Percentiles rank a stretch among this genome's conserved stretches.
phyloP scores from a whole-genome alignment of 2,888 invertebrate genomes.

The Sinodicranocentrus sp. region DNA sequence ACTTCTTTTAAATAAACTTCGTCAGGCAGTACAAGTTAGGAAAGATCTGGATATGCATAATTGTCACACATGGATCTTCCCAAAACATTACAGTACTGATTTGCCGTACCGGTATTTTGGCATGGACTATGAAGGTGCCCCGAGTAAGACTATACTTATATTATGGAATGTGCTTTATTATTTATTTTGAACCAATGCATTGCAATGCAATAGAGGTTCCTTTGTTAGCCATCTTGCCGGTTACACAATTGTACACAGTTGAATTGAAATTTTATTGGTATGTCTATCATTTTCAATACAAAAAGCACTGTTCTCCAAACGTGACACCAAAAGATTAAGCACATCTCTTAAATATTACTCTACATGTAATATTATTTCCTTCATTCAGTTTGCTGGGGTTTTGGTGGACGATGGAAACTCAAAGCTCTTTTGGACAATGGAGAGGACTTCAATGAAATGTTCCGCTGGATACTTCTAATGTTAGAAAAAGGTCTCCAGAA shows the following conservation, averaged over 20 bases:
- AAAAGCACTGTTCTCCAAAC: too few relatives aligned
- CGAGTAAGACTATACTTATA: background rate
- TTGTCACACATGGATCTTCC: background rate
- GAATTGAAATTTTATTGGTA: too few relatives aligned
- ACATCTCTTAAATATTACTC: too few relatives aligned
- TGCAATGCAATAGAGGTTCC: too few relatives aligned
- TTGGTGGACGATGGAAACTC: slow-evolving; percentile 3
- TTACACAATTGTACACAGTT: too few relatives aligned
- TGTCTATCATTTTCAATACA: too few relatives aligned
- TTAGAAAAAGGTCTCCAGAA: background rate
- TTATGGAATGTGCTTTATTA: too few relatives aligned
- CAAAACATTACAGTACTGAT: background rate
- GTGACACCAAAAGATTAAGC: too few relatives aligned
- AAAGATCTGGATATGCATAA: background rate
- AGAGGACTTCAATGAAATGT: background rate
- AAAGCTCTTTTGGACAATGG: slow-evolving; percentile 2
- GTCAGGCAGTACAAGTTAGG: background rate
- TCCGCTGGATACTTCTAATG: background rate
- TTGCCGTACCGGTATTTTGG: background rate
- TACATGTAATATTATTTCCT: too few relatives aligned
- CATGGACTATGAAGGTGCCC: slow-evolving; percentile 14
- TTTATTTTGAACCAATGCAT: too few relatives aligned
- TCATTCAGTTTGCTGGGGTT: background rate
- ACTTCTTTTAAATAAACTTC: background rate
- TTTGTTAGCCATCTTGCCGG: too few relatives aligned